Evolutionary conservation across 2,113 vertebrate species (phyloP), one percentile per base, ranked within the genome.

Genomic region (Halcyon senegalensis): DNA sequence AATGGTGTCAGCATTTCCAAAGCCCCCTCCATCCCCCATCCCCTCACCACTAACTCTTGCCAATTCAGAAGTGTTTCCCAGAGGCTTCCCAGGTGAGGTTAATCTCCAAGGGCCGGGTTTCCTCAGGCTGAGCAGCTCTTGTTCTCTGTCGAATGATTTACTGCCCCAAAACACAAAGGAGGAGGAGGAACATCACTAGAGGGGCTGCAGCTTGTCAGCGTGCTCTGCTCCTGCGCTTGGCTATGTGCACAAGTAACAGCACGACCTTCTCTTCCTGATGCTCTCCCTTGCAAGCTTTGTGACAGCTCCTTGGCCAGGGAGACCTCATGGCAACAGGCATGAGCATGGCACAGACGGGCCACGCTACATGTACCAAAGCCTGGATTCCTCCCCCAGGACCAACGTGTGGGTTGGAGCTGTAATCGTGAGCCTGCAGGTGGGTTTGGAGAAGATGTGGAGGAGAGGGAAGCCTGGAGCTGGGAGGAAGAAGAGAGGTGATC

Each of bases 1-100:
- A 79, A 56, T 0, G 0, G 10, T 0, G 0, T 35, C 80, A 86
- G 27, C 68, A 9, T 0, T n/a, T 46, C n/a, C 0, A 0, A 75
- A 58, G 14, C 69, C 69, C 16, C 18, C 18, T 53, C 37, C 24
- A 3, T 3, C 15, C 56, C 72, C 37, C 25, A 41, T 9, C 3
- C 0, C 16, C 70, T 55, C 39, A 10, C 43, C 0, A 0, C 24
- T 62, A 31, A 41, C 11, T 39, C 66, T 35, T 66, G 66, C 53
- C 66, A 43, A 15, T 23, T 68, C 72, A 90, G 43, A 93, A 90
- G 6, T 10, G 27, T 51, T 79, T 82, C 84, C 84, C 87, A 72
- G 80, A 0, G 0, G 72, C 80, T 91, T 55, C 28, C 30, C 85
- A 91, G 90, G 82, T 96, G 79, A 88, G 51, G 12, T 72, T 77